Base-by-base conservation (phyloP, 2,113 vertebrate genomes). In the Lophochroa leadbeateri region DNA sequence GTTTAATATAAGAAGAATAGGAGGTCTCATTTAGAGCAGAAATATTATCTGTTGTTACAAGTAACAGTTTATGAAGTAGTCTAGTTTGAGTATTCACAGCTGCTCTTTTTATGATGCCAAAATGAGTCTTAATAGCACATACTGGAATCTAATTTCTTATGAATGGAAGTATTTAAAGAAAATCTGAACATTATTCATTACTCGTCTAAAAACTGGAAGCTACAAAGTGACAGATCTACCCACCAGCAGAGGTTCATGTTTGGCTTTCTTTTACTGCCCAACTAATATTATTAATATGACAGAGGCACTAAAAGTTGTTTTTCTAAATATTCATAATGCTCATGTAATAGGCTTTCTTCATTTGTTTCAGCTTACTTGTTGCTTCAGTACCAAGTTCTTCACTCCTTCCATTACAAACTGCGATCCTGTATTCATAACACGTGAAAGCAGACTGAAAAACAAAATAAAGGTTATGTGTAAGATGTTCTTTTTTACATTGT, bases 361-460 rank as follows among this genome's bases (percentile, higher is more conserved):
- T 1, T 70, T 60, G 53, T 75, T 75, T 68, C 72, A 86, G 98
- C 99, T 98, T 97, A 99, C 99, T 95, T 99, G 99, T 68, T 99
- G 99, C 94, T 99, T 99, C 92, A 99, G 86, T 60, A 99, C 99
- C 71, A 99, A 98, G 97, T 99, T 99, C 98, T 99, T 99, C 92
- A 99, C 99, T 63, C 99, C 99, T 98, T 99, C 99, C 99, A 99
- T 99, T 74, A 99, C 99, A 96, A 99, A 99, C 95, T 99, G 99
- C 55, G 99, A 99, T 94, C 99, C 99, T 10, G 99, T 98, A 90
- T 99, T 99, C 99, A 99, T 99, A 96, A 99, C 99, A 96, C 99
- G 98, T 91, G 99, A 99, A 92, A 99, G 98, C 20, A 99, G 98
- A 41, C 99, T 99, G 97, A 89, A 96, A 96, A 86, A 71, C n/a